Evolutionary conservation across 1,140 invertebrate species (phyloP).

Genomic region (Drosophila obscura): DNA sequence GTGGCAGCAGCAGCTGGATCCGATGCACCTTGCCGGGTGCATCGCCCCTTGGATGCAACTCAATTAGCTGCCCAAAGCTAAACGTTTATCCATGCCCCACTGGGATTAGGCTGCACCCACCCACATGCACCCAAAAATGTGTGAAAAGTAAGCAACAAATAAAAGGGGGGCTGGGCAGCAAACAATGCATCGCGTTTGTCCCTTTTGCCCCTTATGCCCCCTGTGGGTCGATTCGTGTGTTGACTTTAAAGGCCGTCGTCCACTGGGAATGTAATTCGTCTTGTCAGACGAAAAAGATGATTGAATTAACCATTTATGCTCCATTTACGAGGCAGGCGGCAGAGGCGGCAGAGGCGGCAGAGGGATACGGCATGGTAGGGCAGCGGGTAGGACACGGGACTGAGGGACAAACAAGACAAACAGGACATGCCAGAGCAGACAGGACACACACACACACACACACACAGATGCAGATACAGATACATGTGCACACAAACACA

Average conservation of each 20-base stretch:
- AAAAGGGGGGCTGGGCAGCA: too few species aligned
- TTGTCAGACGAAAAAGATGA: slow-evolving; percentile 57
- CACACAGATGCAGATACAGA: background rate
- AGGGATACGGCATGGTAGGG: background rate
- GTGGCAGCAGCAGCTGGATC: slow-evolving; percentile 46
- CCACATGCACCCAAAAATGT: too few species aligned
- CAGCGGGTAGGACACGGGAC: slow-evolving; percentile 9
- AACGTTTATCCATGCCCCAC: too few species aligned
- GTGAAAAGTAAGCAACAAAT: too few species aligned
- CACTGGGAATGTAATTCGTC: slow-evolving; percentile 48
- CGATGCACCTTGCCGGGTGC: background rate
- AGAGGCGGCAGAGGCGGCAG: background rate
- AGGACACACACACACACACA: slow-evolving; percentile 25
- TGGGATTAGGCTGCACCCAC: too few species aligned
- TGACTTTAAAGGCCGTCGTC: slow-evolving; percentile 15
- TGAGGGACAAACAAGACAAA: slow-evolving; percentile 38
- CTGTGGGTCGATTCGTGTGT: too few species aligned
- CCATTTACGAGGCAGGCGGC: slow-evolving; percentile 38
- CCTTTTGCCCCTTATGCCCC: too few species aligned
- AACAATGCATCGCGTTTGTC: too few species aligned
- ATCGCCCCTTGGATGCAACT: too few species aligned
- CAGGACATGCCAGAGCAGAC: slow-evolving; percentile 43
- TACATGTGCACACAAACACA: too few species aligned
- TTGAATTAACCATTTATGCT: slow-evolving; percentile 77
- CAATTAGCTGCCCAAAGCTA: too few species aligned